Conservation (phyloP, 2,113 vertebrate species). For the Poeciliopsis occidentalis region DNA sequence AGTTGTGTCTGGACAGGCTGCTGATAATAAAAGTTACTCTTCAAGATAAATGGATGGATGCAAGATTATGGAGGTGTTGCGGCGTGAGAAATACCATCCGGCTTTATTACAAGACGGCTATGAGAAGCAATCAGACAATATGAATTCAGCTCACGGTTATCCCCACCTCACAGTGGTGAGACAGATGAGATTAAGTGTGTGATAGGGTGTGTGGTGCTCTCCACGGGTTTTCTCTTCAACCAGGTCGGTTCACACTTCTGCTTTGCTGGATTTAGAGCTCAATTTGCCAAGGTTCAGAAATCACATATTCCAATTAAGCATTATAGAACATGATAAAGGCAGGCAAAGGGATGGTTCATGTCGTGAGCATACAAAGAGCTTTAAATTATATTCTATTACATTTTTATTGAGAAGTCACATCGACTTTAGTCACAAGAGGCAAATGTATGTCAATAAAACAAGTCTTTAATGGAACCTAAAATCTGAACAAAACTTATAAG, state of each 20-base stretch:
- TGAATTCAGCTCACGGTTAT: conserved; percentile 46
- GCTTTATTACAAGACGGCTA: conserved; percentile 25
- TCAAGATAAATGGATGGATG: not conserved
- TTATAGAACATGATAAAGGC: not conserved
- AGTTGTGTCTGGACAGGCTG: not conserved
- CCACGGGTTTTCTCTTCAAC: conserved; percentile 11
- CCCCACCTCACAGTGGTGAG: conserved; percentile 8
- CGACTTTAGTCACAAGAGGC: too few relatives aligned
- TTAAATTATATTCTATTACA: too few relatives aligned
- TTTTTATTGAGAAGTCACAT: too few relatives aligned
- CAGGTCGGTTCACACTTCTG: conserved; percentile 4
- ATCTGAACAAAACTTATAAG: too few relatives aligned
- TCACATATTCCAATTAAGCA: not conserved
- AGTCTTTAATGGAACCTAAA: too few relatives aligned
- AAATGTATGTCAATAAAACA: too few relatives aligned
- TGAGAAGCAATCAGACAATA: conserved; percentile 32
- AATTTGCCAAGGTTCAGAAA: not conserved
- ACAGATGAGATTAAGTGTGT: conserved; percentile 20
- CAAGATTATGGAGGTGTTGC: not conserved
- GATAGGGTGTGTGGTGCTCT: not conserved
- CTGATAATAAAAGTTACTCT: not conserved
- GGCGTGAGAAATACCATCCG: conserved; percentile 7
- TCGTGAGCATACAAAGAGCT: too few relatives aligned
- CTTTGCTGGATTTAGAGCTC: conserved; percentile 8
- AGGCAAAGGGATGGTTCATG: too few relatives aligned